Percentiles rank a stretch among this genome's conserved stretches.
Evolutionary conservation across 2,888 invertebrate species (phyloP).

Genomic region (Plagiodera versicolora): DNA sequence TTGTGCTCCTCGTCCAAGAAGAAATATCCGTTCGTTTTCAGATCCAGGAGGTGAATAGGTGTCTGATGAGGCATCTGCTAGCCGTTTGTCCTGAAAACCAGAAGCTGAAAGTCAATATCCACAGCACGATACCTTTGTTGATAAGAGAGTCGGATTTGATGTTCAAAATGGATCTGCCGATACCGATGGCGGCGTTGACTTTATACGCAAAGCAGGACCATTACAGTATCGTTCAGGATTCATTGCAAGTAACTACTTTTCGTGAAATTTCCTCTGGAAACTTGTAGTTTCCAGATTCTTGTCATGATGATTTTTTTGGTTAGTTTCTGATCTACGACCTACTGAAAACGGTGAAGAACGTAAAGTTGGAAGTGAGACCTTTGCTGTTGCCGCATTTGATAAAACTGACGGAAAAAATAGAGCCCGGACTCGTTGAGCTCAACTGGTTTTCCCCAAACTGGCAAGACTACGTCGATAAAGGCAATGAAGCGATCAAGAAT

Average conservation of each 20-base stretch:
- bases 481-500: constrained; percentile 75
- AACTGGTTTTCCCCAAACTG: constrained; percentile 89
- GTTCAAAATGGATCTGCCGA: constrained; percentile 77
- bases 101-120: constrained; percentile 74
- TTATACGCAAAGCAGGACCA: constrained; percentile 76
- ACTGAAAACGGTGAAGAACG: constrained; percentile 69
- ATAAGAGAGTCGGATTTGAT: constrained; percentile 85
- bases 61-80: constrained; percentile 65
- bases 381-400: constrained; percentile 86
- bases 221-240: constrained; percentile 75
- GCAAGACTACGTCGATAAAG: constrained; percentile 74
- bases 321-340: constrained; percentile 80
- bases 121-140: constrained; percentile 72
- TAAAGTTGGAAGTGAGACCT: constrained; percentile 87
- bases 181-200: constrained; percentile 80
- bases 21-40: no score
- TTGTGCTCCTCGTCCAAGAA: no score
- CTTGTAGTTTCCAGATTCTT: no score
- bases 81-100: constrained; percentile 65
- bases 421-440: constrained; percentile 77
- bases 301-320: not conserved
- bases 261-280: not conserved
- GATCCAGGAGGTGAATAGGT: constrained; percentile 68
- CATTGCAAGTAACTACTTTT: constrained; percentile 63
- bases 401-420: constrained; percentile 77